These are phyloP conservation scores for Phenganax subtilis DNA, from an alignment of 92 coral and sea anemone genomes.

Conservation along the genomic window DNA sequence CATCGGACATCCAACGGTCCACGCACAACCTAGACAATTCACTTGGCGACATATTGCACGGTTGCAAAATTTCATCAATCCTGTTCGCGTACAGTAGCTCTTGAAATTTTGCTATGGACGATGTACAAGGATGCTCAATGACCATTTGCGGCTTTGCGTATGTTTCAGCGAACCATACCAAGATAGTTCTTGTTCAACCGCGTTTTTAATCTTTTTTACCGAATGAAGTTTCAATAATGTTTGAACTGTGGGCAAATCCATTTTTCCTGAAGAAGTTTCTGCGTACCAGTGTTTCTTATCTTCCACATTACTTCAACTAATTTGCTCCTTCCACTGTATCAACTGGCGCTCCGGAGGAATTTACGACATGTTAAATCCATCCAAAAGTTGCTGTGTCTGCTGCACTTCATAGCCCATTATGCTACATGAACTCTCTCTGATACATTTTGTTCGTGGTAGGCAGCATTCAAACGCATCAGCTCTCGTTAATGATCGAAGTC, in stretches of 20 bases:
- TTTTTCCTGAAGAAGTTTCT: constrained; percentile 37
- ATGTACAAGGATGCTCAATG: constrained; percentile 24
- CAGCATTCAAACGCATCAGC: constrained; percentile 36
- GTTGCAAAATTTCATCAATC: constrained; percentile 21
- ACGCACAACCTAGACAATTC: constrained; percentile 42
- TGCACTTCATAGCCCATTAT: constrained; percentile 2
- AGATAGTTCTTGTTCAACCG: constrained; percentile 43
- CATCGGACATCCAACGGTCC: constrained; percentile 42
- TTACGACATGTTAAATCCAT: constrained; percentile 39
- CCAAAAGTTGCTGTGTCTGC: constrained; percentile 27
- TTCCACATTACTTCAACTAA: background rate
- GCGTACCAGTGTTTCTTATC: constrained; percentile 3
- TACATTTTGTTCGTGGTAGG: constrained; percentile 40
- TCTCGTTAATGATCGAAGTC: background rate
- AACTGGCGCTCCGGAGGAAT: constrained; percentile 42
- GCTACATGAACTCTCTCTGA: background rate
- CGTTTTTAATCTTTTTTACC: constrained; percentile 36
- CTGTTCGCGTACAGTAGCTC: constrained; percentile 18
- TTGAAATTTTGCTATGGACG: constrained; percentile 21
- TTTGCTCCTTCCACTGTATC: constrained; percentile 42
- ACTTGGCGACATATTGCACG: constrained; percentile 21
- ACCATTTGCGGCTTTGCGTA: constrained; percentile 24
- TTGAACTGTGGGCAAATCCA: constrained; percentile 38
- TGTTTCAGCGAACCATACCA: constrained; percentile 37
- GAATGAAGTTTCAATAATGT: constrained; percentile 39